Evolutionary conservation across 2,113 vertebrate species (phyloP).

Genomic region (Bettongia penicillata): DNA sequence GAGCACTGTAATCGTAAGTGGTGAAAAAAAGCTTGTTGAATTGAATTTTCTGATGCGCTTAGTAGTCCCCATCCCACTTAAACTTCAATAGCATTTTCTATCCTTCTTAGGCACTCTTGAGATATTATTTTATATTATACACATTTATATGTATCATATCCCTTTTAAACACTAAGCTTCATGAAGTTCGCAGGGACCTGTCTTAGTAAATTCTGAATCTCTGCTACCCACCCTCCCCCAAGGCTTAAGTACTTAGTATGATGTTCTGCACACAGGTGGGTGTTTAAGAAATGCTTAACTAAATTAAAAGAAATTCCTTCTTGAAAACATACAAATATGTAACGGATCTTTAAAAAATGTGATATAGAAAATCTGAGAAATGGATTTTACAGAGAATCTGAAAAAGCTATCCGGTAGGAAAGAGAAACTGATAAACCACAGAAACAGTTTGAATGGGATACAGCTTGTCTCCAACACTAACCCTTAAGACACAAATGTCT

Average conservation of each 20-base stretch:
- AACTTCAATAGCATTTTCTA: background rate
- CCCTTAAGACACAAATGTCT: background rate
- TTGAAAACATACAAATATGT: background rate
- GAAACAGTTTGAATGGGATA: background rate
- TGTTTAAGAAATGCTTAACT: background rate
- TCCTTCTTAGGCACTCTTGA: background rate
- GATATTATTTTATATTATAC: background rate
- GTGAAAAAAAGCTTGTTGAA: background rate
- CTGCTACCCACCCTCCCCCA: no score
- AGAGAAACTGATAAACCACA: background rate
- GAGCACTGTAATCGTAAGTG: background rate
- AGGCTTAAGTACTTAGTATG: background rate
- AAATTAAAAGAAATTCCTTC: background rate
- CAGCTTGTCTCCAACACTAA: background rate
- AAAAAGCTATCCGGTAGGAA: background rate
- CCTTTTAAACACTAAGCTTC: background rate
- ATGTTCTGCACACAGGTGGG: background rate
- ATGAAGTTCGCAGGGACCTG: background rate
- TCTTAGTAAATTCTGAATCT: background rate
- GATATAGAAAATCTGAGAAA: background rate
- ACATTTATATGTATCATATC: background rate
- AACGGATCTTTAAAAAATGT: background rate
- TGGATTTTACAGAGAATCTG: background rate
- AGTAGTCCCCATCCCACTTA: background rate
- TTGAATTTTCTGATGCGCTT: background rate